Evolutionary conservation across 2,113 vertebrate species (phyloP).

Genomic region (Xerus inauris): DNA sequence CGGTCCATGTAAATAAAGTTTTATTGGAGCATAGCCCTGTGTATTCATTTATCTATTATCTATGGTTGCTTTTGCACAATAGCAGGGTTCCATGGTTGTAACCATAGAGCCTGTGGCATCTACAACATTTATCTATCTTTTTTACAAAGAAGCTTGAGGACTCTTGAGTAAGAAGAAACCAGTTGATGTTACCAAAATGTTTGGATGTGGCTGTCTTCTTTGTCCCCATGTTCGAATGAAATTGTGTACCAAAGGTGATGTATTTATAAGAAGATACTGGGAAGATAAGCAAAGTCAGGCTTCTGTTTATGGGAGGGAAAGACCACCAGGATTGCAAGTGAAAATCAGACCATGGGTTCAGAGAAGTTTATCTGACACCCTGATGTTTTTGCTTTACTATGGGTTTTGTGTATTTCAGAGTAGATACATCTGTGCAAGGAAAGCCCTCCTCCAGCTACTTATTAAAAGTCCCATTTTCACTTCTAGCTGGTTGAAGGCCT

Average conservation of each 20-base stretch:
- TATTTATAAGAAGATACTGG: neutral
- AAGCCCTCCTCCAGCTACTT: neutral
- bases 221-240: neutral
- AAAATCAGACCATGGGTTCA: neutral
- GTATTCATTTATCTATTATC: neutral
- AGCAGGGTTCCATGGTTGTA: neutral
- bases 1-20: neutral
- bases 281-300: neutral
- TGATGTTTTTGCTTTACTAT: neutral
- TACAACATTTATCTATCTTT: neutral
- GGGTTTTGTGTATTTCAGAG: neutral
- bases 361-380: no score
- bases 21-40: neutral
- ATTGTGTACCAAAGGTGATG: rapidly evolving
- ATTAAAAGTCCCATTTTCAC: neutral
- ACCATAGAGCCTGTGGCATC: rapidly evolving
- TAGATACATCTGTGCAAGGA: neutral
- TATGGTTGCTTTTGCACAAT: neutral
- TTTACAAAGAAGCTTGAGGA: neutral
- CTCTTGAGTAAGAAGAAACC: neutral
- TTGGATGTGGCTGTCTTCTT: neutral
- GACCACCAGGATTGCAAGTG: rapidly evolving
- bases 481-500: constrained; percentile 33
- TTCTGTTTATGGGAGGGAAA: neutral
- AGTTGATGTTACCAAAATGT: neutral